Base-by-base conservation (phyloP, 1,140 invertebrate species). In the Tetramorium parvispinum region DNA sequence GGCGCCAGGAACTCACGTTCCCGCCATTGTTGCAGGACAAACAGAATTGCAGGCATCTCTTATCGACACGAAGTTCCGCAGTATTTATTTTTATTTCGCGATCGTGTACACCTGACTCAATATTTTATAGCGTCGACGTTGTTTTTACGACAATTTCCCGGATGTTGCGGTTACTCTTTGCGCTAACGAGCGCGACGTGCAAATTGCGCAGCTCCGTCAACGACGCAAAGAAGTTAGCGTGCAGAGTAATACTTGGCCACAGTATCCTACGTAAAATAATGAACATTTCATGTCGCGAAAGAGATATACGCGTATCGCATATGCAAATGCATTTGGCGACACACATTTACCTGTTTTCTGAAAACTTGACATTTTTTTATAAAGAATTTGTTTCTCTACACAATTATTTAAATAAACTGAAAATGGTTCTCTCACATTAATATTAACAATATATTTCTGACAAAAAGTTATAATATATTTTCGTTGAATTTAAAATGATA, bases 1-100 rank as follows among this genome's bases (percentile, higher is more conserved):
- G 24, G 5, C 21, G 37, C 37, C 49, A 32, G 46, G 24, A 49
- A 59, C 27, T 59, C 53, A 43, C 79, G 66, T 73, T 46, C 24
- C 18, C 66, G 24, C 66, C 24, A 82, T 82, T 59, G 40, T 71
- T 55, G 55, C 79, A 55, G 13, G 13, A 24, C 24, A 32, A 16
- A 55, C 24, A 21, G 53, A 73, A 75, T 40, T 24, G n/a, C 18
- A 21, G 32, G 40, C 68, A 83, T 46, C 13, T n/a, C 43, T 27
- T 7, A 75, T 61, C 68, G 16, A 57, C 21, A 32, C 10, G 21
- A 68, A 55, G n/a, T 59, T 51, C 2, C 37, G 6, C 13, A 4
- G 24, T 75, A 57, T 75, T 66, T 46, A 83, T 73, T 73, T 83
- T 73, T 75, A 57, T 83, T 75, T 83, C 65, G 21, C 21, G 10